Percentiles rank a stretch among this genome's conserved stretches.
Evolutionary conservation across 2,888 invertebrate species (phyloP).

Genomic region (Pterostichus madidus): DNA sequence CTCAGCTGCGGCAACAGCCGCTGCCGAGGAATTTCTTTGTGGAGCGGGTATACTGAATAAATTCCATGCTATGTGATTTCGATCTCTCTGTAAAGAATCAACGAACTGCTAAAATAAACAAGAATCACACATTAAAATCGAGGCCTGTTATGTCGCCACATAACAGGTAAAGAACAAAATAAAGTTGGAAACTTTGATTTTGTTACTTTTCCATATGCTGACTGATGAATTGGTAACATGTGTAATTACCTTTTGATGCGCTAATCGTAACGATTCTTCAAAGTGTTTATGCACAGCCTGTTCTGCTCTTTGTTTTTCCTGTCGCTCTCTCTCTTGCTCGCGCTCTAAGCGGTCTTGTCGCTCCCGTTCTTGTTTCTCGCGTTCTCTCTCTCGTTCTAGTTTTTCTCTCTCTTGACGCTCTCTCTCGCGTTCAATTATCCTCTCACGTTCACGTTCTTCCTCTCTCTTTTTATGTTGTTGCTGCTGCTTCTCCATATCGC

Average conservation of each 20-base stretch:
- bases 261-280: conserved; percentile 90
- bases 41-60: conserved; percentile 73
- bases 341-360: conserved; percentile 78
- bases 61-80: conserved; percentile 72
- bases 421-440: conserved; percentile 78
- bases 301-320: conserved; percentile 81
- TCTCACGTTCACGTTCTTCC: conserved; percentile 73
- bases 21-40: conserved; percentile 69
- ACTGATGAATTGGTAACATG: conserved; percentile 36
- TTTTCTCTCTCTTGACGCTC: conserved; percentile 78
- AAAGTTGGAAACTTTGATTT: conserved; percentile 28
- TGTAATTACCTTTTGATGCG: conserved; percentile 85
- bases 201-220: conserved; percentile 35
- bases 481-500: conserved; percentile 82
- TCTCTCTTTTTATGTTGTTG: conserved; percentile 73
- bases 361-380: conserved; percentile 79
- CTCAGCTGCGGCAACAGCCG: conserved; percentile 71
- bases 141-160: conserved; percentile 47
- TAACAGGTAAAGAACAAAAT: conserved; percentile 56
- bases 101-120: conserved; percentile 67
- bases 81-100: conserved; percentile 67
- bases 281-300: conserved; percentile 92
- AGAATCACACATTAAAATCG: conserved; percentile 61
- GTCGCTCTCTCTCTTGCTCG: conserved; percentile 80
- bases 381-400: conserved; percentile 76